A percentile compares a stretch with the other conserved stretches of the same genome.
Evolutionary conservation across 1,140 invertebrate genomes (phyloP).

Genomic region (Nautilus pompilius): DNA sequence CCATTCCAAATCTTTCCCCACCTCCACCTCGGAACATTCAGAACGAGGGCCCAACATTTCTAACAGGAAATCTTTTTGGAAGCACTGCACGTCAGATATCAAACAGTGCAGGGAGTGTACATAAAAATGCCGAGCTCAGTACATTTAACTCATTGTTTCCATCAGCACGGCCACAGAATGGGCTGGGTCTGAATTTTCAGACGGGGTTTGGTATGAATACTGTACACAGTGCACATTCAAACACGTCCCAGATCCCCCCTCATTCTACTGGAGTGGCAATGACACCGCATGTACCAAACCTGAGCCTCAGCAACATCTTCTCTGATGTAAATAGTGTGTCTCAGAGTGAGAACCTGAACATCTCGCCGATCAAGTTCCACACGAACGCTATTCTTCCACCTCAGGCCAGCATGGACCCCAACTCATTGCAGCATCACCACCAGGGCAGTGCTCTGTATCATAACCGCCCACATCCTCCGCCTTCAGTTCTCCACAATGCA

Average conservation of each 20-base stretch:
- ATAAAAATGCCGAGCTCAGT: slow-evolving; percentile 42
- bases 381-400: slow-evolving; percentile 43
- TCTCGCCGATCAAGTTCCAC: slow-evolving; percentile 56
- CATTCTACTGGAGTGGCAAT: slow-evolving; percentile 44
- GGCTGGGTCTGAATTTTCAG: slow-evolving; percentile 54
- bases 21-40: slow-evolving; percentile 36
- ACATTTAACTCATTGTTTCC: slow-evolving; percentile 50
- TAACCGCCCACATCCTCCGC: slow-evolving; percentile 42
- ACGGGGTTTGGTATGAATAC: slow-evolving; percentile 53
- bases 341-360: slow-evolving; percentile 43
- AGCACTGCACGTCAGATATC: slow-evolving; percentile 29
- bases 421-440: slow-evolving; percentile 48
- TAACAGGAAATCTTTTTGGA: slow-evolving; percentile 44
- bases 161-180: slow-evolving; percentile 47
- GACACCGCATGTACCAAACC: slow-evolving; percentile 53
- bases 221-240: slow-evolving; percentile 39
- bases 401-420: slow-evolving; percentile 44
- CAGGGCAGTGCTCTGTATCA: slow-evolving; percentile 39
- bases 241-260: slow-evolving; percentile 36
- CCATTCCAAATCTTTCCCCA: slow-evolving; percentile 39
- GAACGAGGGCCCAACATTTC: slow-evolving; percentile 41
- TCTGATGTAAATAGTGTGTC: slow-evolving; percentile 45
- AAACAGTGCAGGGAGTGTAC: slow-evolving; percentile 30
- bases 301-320: slow-evolving; percentile 53
- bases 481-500: slow-evolving; percentile 39